A percentile compares a stretch with the other conserved stretches of the same genome.
These are phyloP conservation scores for Polyodon spathula DNA, from an alignment of 2,113 vertebrate species.

Conservation along the genomic window DNA sequence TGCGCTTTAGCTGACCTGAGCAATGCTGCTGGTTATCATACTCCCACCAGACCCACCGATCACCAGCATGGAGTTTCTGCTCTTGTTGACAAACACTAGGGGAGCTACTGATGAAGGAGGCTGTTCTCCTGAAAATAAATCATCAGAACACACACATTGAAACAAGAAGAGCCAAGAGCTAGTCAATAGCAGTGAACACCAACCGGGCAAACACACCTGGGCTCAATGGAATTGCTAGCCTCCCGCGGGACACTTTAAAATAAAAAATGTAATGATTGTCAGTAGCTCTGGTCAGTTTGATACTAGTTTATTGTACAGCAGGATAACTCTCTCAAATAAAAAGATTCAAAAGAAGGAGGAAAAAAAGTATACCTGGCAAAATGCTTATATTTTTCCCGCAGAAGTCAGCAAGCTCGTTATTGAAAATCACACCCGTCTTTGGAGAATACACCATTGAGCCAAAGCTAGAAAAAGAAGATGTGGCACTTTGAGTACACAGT, in stretches of 20 bases:
- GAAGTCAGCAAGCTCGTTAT: slow-evolving; percentile 85
- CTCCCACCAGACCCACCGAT: slow-evolving; percentile 79
- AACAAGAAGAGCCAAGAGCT: too few relatives aligned
- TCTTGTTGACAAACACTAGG: slow-evolving; percentile 58
- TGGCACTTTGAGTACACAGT: neutral
- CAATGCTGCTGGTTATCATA: slow-evolving; percentile 64
- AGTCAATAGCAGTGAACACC: too few relatives aligned
- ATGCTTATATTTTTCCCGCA: slow-evolving; percentile 43
- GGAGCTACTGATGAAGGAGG: slow-evolving; percentile 88
- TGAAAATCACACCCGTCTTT: slow-evolving; percentile 80
- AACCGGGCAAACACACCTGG: too few relatives aligned
- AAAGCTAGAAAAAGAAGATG: slow-evolving; percentile 57
- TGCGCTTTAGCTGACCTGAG: slow-evolving; percentile 54
- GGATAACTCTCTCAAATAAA: too few relatives aligned
- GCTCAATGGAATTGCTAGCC: too few relatives aligned
- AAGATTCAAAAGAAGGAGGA: too few relatives aligned
- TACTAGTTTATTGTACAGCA: too few relatives aligned
- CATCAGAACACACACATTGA: too few relatives aligned
- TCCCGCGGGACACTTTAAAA: too few relatives aligned
- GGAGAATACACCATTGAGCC: slow-evolving; percentile 76
- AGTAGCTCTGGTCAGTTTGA: too few relatives aligned
- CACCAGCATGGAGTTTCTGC: slow-evolving; percentile 60
- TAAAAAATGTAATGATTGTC: too few relatives aligned
- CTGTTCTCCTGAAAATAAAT: slow-evolving; percentile 57
- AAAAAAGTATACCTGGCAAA: slow-evolving; percentile 51